Evolutionary conservation across 2,797 vertebrate genomes (phyloP), one percentile per base, ranked within the genome.

Genomic region (Acanthurus leucopareius): DNA sequence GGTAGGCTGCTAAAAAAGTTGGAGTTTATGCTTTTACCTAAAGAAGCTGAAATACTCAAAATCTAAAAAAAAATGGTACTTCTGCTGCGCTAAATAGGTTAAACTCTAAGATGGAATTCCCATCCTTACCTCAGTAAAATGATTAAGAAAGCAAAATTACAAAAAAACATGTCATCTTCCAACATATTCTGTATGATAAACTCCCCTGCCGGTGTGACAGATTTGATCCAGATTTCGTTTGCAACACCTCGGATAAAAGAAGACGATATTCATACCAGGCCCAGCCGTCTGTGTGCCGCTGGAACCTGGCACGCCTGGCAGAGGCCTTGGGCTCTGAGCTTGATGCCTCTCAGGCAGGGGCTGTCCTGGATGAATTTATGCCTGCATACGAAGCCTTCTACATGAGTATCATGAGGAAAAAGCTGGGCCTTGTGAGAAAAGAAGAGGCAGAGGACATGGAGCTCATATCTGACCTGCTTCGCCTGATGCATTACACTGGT

Each of bases 401-500:
- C 86, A 87, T 97, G 83, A 77, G 88, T 19, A 96, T 93, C 89
- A 98, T 98, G 97, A 97, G 96, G 79, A 93, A 87, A 77, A 99
- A 99, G 85, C 91, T 99, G 80, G 97, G 97, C 70, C 91, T 98
- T 0, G 91, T 96, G 82, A 91, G 48, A 0, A 87, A 87, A 19
- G 93, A 96, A 69, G 93, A 94, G 70, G 93, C 95, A 19, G 96
- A 94, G 14, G 97, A 99, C 25, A 66, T 72, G 3, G 86, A 89
- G 0, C 93, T 99, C 53, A 93, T 97, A 66, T 95, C 95, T 68
- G 91, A 93, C 54, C 93, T 98, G 16, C 89, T 98, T 9, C 93
- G 95, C 86, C 96, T 97, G 70, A 98, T 98, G 97, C 95, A 95
- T 75, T 86, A 94, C 90, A 97, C 97, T 0, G 97, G 97, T 98